Conservation (phyloP, 2,113 vertebrate species). For the Epinephelus lanceolatus region DNA sequence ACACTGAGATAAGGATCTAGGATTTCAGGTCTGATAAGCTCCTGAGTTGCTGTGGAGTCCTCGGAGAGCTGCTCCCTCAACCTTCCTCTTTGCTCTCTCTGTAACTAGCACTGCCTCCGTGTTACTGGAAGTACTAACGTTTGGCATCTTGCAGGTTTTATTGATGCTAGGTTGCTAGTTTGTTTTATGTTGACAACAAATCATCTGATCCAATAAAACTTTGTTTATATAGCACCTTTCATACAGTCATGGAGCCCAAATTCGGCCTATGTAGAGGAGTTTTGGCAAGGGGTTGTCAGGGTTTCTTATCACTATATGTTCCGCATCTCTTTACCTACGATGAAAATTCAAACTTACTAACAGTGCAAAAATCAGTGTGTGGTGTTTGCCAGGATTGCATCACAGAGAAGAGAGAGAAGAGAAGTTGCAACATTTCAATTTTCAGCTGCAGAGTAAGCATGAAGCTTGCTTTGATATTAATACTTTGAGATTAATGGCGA, state of each 20-base stretch:
- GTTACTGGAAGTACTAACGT: not conserved
- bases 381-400: not conserved
- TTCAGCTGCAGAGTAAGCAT: not conserved
- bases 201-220: too few relatives aligned
- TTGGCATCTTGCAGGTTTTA: not conserved
- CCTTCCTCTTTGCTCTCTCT: not conserved
- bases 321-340: not conserved
- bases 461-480: not conserved
- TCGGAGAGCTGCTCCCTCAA: not conserved
- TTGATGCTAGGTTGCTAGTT: too few relatives aligned
- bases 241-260: too few relatives aligned
- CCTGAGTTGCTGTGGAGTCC: conserved; percentile 15
- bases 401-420: not conserved
- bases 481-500: not conserved
- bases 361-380: not conserved
- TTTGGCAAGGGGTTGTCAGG: too few relatives aligned
- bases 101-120: not conserved
- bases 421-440: conserved; percentile 11
- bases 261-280: too few relatives aligned
- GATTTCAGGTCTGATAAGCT: conserved; percentile 1
- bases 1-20: not conserved
- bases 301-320: too few relatives aligned
- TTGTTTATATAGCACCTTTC: too few relatives aligned
- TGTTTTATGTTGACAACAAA: too few relatives aligned
- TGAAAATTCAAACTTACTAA: not conserved